Evolutionary conservation across 2,888 invertebrate species (phyloP).

Genomic region (Prosopocoilus inquinatus): DNA sequence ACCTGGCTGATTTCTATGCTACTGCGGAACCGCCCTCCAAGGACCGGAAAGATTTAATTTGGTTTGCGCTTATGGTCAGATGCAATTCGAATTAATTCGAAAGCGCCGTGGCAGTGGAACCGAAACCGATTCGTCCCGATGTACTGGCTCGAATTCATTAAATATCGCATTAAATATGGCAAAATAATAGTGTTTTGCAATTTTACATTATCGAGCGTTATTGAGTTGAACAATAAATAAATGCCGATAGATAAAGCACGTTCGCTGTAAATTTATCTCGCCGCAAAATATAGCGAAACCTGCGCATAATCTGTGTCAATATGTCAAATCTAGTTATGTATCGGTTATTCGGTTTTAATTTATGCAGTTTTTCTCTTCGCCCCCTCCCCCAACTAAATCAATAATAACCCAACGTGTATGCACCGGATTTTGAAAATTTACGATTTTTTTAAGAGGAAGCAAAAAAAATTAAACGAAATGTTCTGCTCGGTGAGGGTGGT

Average conservation of each 20-base stretch:
- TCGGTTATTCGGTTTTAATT: background rate
- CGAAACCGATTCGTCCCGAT: background rate
- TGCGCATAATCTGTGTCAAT: slow-evolving; percentile 4
- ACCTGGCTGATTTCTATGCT: too few species aligned
- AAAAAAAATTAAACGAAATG: too few species aligned
- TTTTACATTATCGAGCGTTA: slow-evolving; percentile 1
- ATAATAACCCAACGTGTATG: background rate
- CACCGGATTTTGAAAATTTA: background rate
- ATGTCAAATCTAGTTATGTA: slow-evolving; percentile 3
- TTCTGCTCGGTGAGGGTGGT: too few species aligned
- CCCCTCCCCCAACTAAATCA: too few species aligned
- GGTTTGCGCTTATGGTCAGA: too few species aligned
- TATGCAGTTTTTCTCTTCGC: background rate
- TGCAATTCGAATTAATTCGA: too few species aligned
- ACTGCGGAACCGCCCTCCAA: too few species aligned
- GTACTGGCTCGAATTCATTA: background rate
- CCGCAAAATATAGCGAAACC: slow-evolving; percentile 5
- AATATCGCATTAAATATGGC: background rate
- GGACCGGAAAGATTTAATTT: too few species aligned
- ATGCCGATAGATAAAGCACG: background rate
- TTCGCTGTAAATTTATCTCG: background rate
- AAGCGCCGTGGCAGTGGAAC: too few species aligned
- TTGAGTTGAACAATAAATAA: slow-evolving; percentile 3
- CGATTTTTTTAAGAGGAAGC: too few species aligned
- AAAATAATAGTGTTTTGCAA: slow-evolving; percentile 2